phyloP scores from a whole-genome alignment of 1,140 invertebrate species.

The Danaus melanippus region DNA sequence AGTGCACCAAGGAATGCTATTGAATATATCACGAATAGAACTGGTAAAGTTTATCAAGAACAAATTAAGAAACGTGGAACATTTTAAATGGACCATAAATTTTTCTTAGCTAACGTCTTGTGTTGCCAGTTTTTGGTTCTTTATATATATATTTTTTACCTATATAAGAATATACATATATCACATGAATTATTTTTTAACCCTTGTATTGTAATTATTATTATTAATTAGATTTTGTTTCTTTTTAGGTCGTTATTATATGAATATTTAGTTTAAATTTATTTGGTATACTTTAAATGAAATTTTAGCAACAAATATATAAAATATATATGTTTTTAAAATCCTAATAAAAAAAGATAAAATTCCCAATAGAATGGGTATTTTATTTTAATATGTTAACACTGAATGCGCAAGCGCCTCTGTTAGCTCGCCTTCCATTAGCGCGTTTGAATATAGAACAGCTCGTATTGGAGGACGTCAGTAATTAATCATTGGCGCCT shows the following conservation, averaged over 20 bases:
- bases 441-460: slow-evolving; percentile 60
- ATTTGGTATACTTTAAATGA: neutral
- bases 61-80: slow-evolving; percentile 61
- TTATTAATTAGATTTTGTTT: no score
- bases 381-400: slow-evolving; percentile 30
- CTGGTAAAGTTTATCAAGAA: slow-evolving; percentile 39
- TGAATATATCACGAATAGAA: no score
- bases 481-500: slow-evolving; percentile 56
- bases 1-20: no score
- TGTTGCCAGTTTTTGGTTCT: slow-evolving; percentile 34
- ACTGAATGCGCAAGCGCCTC: slow-evolving; percentile 48
- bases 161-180: no score
- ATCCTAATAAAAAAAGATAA: neutral
- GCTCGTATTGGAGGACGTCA: slow-evolving; percentile 34
- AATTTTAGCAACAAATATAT: neutral
- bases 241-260: no score
- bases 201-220: no score
- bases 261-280: neutral
- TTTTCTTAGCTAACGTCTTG: slow-evolving; percentile 32
- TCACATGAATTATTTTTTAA: no score
- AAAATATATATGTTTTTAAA: neutral
- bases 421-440: slow-evolving; percentile 57
- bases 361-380: slow-evolving; percentile 8
- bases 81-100: slow-evolving; percentile 59
- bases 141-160: neutral